Base-by-base conservation (phyloP, 1,140 invertebrate species). In the Trypoxylus dichotomus region DNA sequence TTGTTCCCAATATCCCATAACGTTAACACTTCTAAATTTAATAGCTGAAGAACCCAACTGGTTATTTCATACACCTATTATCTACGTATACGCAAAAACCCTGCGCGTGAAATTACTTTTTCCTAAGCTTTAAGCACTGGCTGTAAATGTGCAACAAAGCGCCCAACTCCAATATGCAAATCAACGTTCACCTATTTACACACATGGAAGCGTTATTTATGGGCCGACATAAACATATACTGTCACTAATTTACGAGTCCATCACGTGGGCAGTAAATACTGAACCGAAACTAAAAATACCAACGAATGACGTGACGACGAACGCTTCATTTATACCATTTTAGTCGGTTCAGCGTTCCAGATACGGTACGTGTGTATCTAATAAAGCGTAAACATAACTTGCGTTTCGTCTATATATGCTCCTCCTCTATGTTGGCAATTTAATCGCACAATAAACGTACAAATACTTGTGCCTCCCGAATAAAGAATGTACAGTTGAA, bases 211-310 rank as follows among this genome's bases (percentile, higher is more conserved):
- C 60, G 60, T 68, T 68, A 68, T 68, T 68, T 68, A 68, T 68
- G 60, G 21, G 24, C 27, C 60, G 21, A 68, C 60, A 68, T 68
- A 68, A 68, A 68, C 60, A 68, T 68, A 24, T 68, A 68, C 60
- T 8, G 60, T 25, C 60, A 68, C 21, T 68, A 68, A 68, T 68
- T 68, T 68, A 68, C 60, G 60, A 68, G 60, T 68, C 60, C 60
- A 68, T 68, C 60, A 68, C 21, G 21, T 68, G 60, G 60, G 21
- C 60, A 13, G 60, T 68, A 68, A 68, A 68, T 24, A 27, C 60
- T 68, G 60, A 68, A 29, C 21, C 60, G 60, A 68, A 68, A 68
- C 60, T 68, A 68, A 68, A 68, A 68, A 68, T 68, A 68, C 24
- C 27, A 5, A 29, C 24, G 60, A 68, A 68, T 68, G 60, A 68